Evolutionary conservation across 2,888 invertebrate genomes (phyloP), one percentile per base, ranked within the genome.

Genomic region (Tryphoninae sp.): DNA sequence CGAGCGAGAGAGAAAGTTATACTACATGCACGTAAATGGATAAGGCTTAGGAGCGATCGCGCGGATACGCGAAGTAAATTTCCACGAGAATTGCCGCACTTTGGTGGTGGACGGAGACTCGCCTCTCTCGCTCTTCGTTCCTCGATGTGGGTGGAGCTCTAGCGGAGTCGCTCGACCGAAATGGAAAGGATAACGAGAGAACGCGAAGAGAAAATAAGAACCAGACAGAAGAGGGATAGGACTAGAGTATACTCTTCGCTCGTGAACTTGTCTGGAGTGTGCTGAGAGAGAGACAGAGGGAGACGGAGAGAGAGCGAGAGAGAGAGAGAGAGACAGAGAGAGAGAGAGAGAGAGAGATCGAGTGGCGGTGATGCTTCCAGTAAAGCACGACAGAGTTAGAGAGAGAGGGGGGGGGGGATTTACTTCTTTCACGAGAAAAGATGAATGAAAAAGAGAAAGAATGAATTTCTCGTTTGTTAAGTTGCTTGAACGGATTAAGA

Each of bases 141-240:
- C 16, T 11, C 59, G 13, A 58, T 74, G 73, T 69, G 58, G 68
- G 19, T 68, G 59, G 76, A 76, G 76, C 53, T 40, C 55, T 51
- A 45, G 11, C 69, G 19, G 22, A 42, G 23, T 53, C 65, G 16
- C 61, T 75, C 74, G 53, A 71, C 78, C 65, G 74, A 75, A 81
- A 81, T 78, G 81, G 71, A 81, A 81, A 78, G 78, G 81, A 81
- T 78, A 81, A 76, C 74, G 81, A 68, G 78, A 62, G 68, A 62
- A 42, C 19, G 40, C 13, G 42, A 45, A 45, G 71, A 71, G 80
- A 71, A 80, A 76, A 53, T 71, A 75, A 80, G 65, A 75, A 61
- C 64, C 59, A 61, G 71, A 65, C 58, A 23, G 26, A 49, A 49
- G 33, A n/a, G 69, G 13, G 22, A 69, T 11, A 55, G 55, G 22